Evolutionary conservation across 2,888 invertebrate genomes (phyloP).

Genomic region (Tetragnatha montana): DNA sequence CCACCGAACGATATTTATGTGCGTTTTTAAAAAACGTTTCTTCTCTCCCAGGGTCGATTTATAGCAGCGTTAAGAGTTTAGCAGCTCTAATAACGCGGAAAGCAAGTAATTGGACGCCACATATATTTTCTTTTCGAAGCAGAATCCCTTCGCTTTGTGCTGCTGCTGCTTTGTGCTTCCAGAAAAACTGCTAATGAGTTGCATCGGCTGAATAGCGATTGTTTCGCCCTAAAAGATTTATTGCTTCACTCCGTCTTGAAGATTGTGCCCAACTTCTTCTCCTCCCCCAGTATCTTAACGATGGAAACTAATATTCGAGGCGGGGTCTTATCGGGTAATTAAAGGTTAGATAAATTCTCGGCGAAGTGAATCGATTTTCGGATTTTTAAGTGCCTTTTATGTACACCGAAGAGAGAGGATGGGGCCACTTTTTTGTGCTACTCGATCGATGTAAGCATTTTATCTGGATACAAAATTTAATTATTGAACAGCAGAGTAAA

Average conservation of each 20-base stretch:
- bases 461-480: too few relatives aligned
- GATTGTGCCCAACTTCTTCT: neutral
- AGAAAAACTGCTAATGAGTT: neutral
- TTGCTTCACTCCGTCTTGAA: neutral
- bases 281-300: neutral
- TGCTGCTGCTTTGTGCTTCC: neutral
- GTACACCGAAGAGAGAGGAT: too few relatives aligned
- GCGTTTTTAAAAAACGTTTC: slow-evolving; percentile 26
- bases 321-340: neutral
- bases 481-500: too few relatives aligned
- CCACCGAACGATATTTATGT: neutral
- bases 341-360: neutral
- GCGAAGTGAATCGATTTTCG: too few relatives aligned
- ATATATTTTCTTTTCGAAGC: slow-evolving; percentile 27
- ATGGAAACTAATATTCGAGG: neutral
- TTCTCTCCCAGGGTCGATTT: slow-evolving; percentile 31
- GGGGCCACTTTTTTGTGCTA: too few relatives aligned
- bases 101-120: slow-evolving; percentile 40
- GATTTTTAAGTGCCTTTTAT: too few relatives aligned
- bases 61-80: slow-evolving; percentile 50
- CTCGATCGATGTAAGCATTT: too few relatives aligned
- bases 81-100: slow-evolving; percentile 50
- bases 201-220: neutral
- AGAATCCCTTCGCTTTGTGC: neutral
- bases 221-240: neutral